Percentiles rank a stretch among this genome's conserved stretches.
phyloP scores from a whole-genome alignment of 2,797 vertebrate species.

The Coendou prehensilis region DNA sequence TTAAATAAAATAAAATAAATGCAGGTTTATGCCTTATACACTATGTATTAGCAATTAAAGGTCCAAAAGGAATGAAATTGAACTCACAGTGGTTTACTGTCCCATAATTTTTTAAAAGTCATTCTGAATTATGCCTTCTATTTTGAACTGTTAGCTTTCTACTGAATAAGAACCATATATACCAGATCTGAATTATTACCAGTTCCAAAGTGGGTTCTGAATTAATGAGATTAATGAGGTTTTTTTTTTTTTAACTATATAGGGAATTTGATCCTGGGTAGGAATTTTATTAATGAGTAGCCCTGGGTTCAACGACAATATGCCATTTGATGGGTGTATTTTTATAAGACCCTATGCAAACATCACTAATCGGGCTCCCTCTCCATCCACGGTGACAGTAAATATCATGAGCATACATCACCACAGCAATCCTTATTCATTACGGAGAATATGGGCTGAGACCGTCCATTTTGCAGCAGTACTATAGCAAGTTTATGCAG shows the following conservation, averaged over 20 bases:
- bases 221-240: slow-evolving; percentile 58
- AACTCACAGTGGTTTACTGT: neutral
- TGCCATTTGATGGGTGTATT: slow-evolving; percentile 44
- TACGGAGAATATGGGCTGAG: neutral
- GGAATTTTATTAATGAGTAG: slow-evolving; percentile 45
- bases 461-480: neutral
- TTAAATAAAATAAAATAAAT: neutral
- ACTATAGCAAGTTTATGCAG: neutral
- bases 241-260: neutral
- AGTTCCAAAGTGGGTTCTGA: slow-evolving; percentile 46
- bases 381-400: neutral
- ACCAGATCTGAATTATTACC: slow-evolving; percentile 15
- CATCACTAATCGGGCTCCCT: neutral
- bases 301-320: neutral
- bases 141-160: slow-evolving; percentile 29
- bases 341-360: slow-evolving; percentile 61
- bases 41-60: neutral
- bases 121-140: neutral
- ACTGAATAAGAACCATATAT: neutral
- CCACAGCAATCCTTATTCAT: neutral
- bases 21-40: neutral
- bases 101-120: neutral
- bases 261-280: slow-evolving; percentile 11
- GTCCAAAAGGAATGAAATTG: neutral
- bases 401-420: neutral